Evolutionary conservation across 2,888 invertebrate genomes (phyloP).

Genomic region (Nomada hirtipes): DNA sequence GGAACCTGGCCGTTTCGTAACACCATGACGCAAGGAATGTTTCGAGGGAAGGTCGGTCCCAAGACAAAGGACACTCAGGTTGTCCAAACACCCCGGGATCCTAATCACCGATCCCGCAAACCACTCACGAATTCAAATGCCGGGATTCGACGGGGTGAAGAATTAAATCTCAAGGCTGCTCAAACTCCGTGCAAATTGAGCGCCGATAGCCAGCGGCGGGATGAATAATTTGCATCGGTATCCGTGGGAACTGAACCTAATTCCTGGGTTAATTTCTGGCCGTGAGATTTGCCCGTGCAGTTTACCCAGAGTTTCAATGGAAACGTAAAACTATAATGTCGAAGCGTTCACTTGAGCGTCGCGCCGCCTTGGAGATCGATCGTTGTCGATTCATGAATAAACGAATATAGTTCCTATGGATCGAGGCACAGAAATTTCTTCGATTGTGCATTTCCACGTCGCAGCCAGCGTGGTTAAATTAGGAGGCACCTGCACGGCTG

Average conservation of each 20-base stretch:
- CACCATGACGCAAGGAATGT: neutral
- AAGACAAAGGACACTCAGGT: conserved; percentile 33
- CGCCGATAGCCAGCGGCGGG: conserved; percentile 66
- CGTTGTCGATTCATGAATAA: too few species aligned
- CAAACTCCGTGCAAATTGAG: conserved; percentile 67
- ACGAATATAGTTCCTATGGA: too few species aligned
- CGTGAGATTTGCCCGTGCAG: conserved; percentile 44
- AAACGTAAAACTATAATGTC: conserved; percentile 25
- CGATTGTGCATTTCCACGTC: too few species aligned
- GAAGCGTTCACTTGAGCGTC: conserved; percentile 2
- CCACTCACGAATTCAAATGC: conserved; percentile 64
- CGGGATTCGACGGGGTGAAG: conserved; percentile 45
- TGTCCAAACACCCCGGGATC: conserved; percentile 49
- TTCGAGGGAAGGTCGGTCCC: neutral
- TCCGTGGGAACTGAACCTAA: conserved; percentile 63
- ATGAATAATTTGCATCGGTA: conserved; percentile 70
- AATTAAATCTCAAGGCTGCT: conserved; percentile 69
- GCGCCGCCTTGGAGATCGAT: too few species aligned
- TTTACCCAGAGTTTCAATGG: conserved; percentile 42
- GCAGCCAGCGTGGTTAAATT: too few species aligned
- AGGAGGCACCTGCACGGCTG: too few species aligned
- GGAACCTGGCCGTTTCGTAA: neutral
- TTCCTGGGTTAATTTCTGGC: conserved; percentile 65
- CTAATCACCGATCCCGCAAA: conserved; percentile 59
- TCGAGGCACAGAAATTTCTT: too few species aligned